Evolutionary conservation across 2,113 vertebrate species (phyloP).

Genomic region (Myanophis thanlyinensis): DNA sequence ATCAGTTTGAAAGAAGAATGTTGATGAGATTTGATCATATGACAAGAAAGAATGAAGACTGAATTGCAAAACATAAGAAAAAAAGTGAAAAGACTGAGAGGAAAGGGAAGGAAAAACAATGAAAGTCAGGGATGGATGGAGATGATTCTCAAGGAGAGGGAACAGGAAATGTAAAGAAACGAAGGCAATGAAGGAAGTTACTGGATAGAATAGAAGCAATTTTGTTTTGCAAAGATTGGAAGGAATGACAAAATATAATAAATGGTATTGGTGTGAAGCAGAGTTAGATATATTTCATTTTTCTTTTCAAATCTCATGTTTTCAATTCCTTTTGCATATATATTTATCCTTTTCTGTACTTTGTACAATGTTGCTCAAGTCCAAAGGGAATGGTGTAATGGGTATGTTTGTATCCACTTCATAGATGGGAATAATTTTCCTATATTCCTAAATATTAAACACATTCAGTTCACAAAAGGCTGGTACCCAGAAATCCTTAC

Average conservation of each 20-base stretch:
- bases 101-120: neutral
- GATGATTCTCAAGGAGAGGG: neutral
- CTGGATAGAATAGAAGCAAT: neutral
- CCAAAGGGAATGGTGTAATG: neutral
- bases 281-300: neutral
- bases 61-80: neutral
- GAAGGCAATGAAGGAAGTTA: neutral
- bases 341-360: neutral
- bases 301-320: neutral
- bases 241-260: neutral
- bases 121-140: neutral
- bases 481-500: neutral
- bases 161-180: neutral
- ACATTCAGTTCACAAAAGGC: neutral
- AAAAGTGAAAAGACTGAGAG: neutral
- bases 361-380: neutral
- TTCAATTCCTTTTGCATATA: neutral
- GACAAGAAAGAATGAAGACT: neutral
- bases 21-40: neutral
- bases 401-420: neutral
- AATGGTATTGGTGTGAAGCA: neutral
- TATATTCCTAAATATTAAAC: neutral
- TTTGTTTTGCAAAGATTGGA: neutral
- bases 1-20: neutral
- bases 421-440: neutral